Percentiles rank a stretch among this genome's conserved stretches.
Evolutionary conservation across 2,888 invertebrate genomes (phyloP).

Genomic region (Ernsta delagoae): DNA sequence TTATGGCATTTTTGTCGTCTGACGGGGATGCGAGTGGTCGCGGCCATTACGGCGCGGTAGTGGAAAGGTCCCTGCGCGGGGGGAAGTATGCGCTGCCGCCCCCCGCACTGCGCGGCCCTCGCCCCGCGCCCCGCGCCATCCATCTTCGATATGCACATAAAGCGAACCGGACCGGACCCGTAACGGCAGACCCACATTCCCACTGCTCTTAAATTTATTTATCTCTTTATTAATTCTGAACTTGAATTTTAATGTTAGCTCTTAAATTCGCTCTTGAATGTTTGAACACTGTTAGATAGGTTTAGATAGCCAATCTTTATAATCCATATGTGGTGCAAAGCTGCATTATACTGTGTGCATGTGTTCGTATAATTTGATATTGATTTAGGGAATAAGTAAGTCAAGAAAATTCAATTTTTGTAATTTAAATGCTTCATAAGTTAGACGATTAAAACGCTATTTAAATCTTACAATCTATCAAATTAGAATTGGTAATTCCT

Average conservation of each 20-base stretch:
- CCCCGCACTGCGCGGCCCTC: conserved; percentile 49
- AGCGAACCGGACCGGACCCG: conserved; percentile 82
- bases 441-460: conserved; percentile 28
- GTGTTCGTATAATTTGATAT: too few relatives aligned
- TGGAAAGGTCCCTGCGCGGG: conserved; percentile 41
- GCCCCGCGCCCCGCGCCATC: too few relatives aligned
- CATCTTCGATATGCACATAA: too few relatives aligned
- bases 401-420: too few relatives aligned
- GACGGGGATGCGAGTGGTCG: conserved; percentile 78
- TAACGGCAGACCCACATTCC: conserved; percentile 82
- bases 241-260: conserved; percentile 76
- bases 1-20: conserved; percentile 86
- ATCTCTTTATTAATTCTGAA: conserved; percentile 83
- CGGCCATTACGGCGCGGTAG: conserved; percentile 73
- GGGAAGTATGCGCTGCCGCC: conserved; percentile 50
- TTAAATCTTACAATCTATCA: too few relatives aligned
- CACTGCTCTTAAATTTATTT: conserved; percentile 83
- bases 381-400: too few relatives aligned
- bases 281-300: conserved; percentile 41
- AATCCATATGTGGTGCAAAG: too few relatives aligned
- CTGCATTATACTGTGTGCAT: too few relatives aligned
- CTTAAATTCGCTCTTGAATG: conserved; percentile 44
- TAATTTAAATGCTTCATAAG: too few relatives aligned
- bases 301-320: too few relatives aligned
- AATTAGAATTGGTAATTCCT: too few relatives aligned